Percentiles rank a stretch among this genome's conserved stretches.
phyloP scores from a whole-genome alignment of 35 echinoderm and acorn worm genomes.

The Stichopus chloronotus region DNA sequence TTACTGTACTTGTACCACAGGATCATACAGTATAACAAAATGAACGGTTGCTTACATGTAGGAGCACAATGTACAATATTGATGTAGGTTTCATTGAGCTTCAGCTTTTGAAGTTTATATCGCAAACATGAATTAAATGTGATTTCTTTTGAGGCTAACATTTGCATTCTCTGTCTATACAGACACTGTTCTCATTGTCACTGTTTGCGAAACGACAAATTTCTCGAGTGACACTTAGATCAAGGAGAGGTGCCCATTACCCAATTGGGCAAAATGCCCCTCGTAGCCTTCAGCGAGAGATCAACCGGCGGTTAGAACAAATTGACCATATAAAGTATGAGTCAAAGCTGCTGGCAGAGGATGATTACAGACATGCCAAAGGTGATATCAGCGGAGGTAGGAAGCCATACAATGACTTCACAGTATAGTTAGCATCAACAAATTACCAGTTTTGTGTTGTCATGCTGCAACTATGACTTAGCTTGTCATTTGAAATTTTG shows the following conservation, averaged over 20 bases:
- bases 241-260: constrained; percentile 65
- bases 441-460: too few relatives aligned
- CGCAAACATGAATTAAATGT: too few relatives aligned
- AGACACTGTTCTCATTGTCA: constrained; percentile 67
- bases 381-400: constrained; percentile 26
- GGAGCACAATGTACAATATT: too few relatives aligned
- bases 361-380: constrained; percentile 69
- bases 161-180: neutral
- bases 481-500: too few relatives aligned
- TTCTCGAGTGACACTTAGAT: constrained; percentile 67
- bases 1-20: too few relatives aligned
- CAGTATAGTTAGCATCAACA: too few relatives aligned
- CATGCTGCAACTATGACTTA: too few relatives aligned
- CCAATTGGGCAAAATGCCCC: constrained; percentile 67
- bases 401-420: neutral
- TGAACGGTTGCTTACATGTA: too few relatives aligned
- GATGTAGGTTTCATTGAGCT: too few relatives aligned
- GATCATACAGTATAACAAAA: too few relatives aligned
- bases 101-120: too few relatives aligned
- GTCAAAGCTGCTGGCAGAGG: constrained; percentile 64
- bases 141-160: too few relatives aligned
- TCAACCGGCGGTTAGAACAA: constrained; percentile 49
- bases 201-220: constrained; percentile 72
- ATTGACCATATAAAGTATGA: constrained; percentile 64
- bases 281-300: constrained; percentile 60